phyloP scores from a whole-genome alignment of 2,888 invertebrate genomes.

The Apamea anceps region DNA sequence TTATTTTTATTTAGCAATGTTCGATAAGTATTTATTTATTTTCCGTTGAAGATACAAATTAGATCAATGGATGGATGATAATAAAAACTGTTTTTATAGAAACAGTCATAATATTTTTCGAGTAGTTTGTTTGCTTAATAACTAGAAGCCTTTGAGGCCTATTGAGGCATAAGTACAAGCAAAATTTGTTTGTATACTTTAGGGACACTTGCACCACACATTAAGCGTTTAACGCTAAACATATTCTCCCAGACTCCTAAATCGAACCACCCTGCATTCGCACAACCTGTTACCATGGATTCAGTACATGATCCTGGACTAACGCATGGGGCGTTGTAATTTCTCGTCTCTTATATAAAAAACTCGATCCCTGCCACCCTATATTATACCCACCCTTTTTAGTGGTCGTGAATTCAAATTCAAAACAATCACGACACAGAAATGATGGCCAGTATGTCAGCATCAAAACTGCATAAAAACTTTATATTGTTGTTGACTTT shows the following conservation, averaged over 20 bases:
- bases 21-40: conserved; percentile 1
- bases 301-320: no score
- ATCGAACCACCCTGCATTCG: neutral
- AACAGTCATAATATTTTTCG: neutral
- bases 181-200: no score
- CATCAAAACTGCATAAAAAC: neutral
- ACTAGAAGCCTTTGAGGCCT: neutral
- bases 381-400: no score
- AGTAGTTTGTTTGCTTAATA: neutral
- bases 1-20: neutral
- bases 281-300: no score
- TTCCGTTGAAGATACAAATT: neutral
- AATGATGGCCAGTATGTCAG: neutral
- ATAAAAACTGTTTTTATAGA: neutral
- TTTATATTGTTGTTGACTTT: neutral
- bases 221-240: no score
- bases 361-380: no score
- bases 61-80: neutral
- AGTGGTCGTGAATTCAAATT: neutral
- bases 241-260: neutral
- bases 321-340: no score
- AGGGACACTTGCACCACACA: no score
- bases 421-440: neutral
- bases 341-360: no score
- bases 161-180: no score